A percentile compares a stretch with the other conserved stretches of the same genome.
Evolutionary conservation across 2,113 vertebrate genomes (phyloP).

Genomic region (Prochilodus magdalenae): DNA sequence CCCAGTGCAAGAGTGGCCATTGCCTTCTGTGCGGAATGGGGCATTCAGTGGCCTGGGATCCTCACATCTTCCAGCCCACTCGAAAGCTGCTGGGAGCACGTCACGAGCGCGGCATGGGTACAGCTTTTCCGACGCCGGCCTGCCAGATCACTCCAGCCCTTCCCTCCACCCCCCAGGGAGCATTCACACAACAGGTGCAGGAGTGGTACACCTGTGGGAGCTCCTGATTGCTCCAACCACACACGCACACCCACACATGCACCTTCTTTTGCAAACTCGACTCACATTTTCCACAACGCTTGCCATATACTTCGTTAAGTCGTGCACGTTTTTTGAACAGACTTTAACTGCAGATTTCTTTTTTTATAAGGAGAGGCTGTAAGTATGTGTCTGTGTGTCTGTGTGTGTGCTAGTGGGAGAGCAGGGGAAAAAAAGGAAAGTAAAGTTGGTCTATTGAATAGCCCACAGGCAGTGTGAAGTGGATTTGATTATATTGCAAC

Average conservation of each 20-base stretch:
- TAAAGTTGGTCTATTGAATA: slow-evolving; percentile 71
- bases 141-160: slow-evolving; percentile 34
- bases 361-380: slow-evolving; percentile 68
- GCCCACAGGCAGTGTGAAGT: slow-evolving; percentile 69
- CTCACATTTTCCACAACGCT: slow-evolving; percentile 78
- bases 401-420: background rate
- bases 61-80: slow-evolving; percentile 69
- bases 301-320: slow-evolving; percentile 76
- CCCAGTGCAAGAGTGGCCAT: slow-evolving; percentile 67
- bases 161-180: slow-evolving; percentile 64
- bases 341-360: slow-evolving; percentile 64
- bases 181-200: slow-evolving; percentile 82
- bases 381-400: slow-evolving; percentile 32
- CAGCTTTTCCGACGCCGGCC: slow-evolving; percentile 35
- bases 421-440: background rate
- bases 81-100: slow-evolving; percentile 48
- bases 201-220: slow-evolving; percentile 76
- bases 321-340: slow-evolving; percentile 68
- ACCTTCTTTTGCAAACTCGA: slow-evolving; percentile 70
- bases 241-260: slow-evolving; percentile 60
- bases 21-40: slow-evolving; percentile 69
- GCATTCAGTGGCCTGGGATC: slow-evolving; percentile 68
- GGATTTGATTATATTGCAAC: slow-evolving; percentile 77
- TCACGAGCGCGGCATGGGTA: slow-evolving; percentile 30
- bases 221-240: slow-evolving; percentile 70